phyloP scores from a whole-genome alignment of 2,888 invertebrate species.

The Phyllotreta cruciferae region DNA sequence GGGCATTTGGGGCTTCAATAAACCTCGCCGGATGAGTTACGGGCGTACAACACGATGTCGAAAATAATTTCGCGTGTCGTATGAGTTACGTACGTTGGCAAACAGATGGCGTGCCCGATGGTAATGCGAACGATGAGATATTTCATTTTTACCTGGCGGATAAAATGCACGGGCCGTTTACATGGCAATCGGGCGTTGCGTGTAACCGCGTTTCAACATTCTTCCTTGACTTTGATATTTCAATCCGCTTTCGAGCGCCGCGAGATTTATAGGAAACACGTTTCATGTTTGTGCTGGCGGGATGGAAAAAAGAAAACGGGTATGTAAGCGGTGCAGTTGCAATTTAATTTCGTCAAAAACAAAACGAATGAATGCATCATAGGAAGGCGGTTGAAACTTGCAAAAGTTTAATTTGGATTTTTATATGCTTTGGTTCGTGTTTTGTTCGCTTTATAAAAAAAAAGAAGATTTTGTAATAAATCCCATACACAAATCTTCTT shows the following conservation, averaged over 20 bases:
- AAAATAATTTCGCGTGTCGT: slow-evolving; percentile 37
- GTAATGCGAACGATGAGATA: slow-evolving; percentile 30
- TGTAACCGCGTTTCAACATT: slow-evolving; percentile 38
- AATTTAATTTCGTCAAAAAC: too few relatives aligned
- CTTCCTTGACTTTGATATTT: slow-evolving; percentile 42
- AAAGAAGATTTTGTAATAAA: too few relatives aligned
- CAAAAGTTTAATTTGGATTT: too few relatives aligned
- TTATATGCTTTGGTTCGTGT: too few relatives aligned
- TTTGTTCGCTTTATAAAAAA: too few relatives aligned
- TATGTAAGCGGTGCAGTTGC: too few relatives aligned
- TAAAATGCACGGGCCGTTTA: slow-evolving; percentile 33
- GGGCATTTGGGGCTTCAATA: slow-evolving; percentile 53
- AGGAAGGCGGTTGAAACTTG: too few relatives aligned
- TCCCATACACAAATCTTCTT: too few relatives aligned
- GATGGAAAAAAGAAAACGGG: too few relatives aligned
- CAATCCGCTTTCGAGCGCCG: slow-evolving; percentile 36
- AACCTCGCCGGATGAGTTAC: slow-evolving; percentile 51
- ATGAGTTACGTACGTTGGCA: slow-evolving; percentile 35
- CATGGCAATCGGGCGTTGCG: slow-evolving; percentile 36
- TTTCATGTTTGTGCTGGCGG: too few relatives aligned
- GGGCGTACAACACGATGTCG: slow-evolving; percentile 26
- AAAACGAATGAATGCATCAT: too few relatives aligned
- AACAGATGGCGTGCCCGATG: slow-evolving; percentile 33
- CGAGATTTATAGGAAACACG: slow-evolving; percentile 29
- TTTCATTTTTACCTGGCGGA: slow-evolving; percentile 34